Evolutionary conservation across 2,888 invertebrate species (phyloP).

Genomic region (Dusona sp.): DNA sequence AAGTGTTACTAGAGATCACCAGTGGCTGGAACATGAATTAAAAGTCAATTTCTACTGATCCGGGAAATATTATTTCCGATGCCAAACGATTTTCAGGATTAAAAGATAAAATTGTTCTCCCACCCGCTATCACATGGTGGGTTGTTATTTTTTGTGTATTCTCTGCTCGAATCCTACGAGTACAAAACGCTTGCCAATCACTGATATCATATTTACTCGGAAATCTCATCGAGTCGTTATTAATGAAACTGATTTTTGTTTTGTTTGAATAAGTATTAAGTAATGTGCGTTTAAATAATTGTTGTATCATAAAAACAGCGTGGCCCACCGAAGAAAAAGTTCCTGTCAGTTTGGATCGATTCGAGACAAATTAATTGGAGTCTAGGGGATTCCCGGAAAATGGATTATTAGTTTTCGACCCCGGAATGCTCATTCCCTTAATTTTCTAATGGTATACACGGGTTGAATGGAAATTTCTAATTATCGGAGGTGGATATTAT

Average conservation of each 20-base stretch:
- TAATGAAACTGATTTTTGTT: neutral
- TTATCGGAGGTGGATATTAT: neutral
- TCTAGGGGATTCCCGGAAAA: neutral
- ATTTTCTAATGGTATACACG: neutral
- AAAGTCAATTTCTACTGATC: neutral
- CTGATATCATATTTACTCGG: neutral
- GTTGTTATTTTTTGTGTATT: neutral
- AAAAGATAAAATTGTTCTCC: conserved; percentile 71
- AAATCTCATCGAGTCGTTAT: neutral
- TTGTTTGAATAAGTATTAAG: neutral
- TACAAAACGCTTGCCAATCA: neutral
- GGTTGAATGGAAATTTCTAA: neutral
- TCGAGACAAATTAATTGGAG: conserved; percentile 70
- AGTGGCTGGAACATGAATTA: conserved; percentile 19
- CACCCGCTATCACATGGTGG: conserved; percentile 60
- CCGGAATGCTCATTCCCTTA: neutral
- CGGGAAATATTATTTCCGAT: conserved; percentile 42
- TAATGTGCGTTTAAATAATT: neutral
- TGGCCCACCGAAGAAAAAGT: neutral
- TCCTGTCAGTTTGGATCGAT: conserved; percentile 76
- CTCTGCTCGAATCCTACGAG: neutral
- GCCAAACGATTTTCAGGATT: conserved; percentile 63
- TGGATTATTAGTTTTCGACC: neutral
- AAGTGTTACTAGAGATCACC: conserved; percentile 75
- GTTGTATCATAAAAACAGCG: conserved; percentile 21